Base-by-base conservation (phyloP, 2,113 vertebrate species). In the Pedetes capensis region DNA sequence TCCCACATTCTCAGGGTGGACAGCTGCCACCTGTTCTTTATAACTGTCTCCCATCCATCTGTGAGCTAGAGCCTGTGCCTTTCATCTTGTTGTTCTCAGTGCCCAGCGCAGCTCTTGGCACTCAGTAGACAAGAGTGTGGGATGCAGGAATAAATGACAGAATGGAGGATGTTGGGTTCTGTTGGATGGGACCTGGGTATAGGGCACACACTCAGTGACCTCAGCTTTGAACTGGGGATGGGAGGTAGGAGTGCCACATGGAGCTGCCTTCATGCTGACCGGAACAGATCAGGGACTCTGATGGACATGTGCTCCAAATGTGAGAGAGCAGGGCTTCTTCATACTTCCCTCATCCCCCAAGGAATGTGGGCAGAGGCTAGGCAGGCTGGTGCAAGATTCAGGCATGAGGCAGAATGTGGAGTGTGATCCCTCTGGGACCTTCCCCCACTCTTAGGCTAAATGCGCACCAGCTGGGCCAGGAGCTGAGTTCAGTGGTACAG, bases 231-330 rank as follows among this genome's bases (percentile, higher is more conserved):
- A 11, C 44, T 27, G 23, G 59, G 17, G 3, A 25, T n/a, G 66
- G 16, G 51, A 18, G 17, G 18, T 6, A 17, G 42, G 83, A 10
- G 53, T 9, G 55, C 22, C 44, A 0, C 14, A 4, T 9, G 42
- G 25, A 75, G 42, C 5, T 10, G 80, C 37, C 72, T 42, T 89
- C 18, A 1, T 16, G 13, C 44, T 82, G 61, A 61, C 68, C 74
- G 32, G 34, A 61, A 27, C 1, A 5, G 59, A 61, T 71, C 59
- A 9, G 63, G 32, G 88, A 27, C 25, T 64, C 11, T 8, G 29
- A 51, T 11, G 32, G 20, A 17, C 7, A 8, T n/a, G 29, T 6
- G 51, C 37, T 25, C 34, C 37, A 23, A 25, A 5, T 0, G 0
- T 7, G 53, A 49, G 71, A 66, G 22, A 72, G 55, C 6, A 8